A percentile compares a stretch with the other conserved stretches of the same genome.
Evolutionary conservation across 2,888 invertebrate genomes (phyloP).

Genomic region (Drosophila testacea): DNA sequence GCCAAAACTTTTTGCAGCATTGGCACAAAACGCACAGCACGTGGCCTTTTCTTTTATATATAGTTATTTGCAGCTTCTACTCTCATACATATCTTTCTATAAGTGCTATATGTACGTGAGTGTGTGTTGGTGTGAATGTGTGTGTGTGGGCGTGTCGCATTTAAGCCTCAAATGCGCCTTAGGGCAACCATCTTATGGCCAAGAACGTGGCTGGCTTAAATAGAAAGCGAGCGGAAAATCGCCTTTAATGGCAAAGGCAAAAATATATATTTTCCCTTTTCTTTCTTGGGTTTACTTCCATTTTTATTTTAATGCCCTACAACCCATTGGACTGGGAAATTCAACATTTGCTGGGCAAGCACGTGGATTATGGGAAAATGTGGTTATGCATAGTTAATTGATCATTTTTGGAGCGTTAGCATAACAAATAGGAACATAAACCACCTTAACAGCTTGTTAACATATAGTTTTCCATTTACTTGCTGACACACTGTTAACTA

Average conservation of each 20-base stretch:
- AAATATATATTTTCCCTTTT: constrained; percentile 42
- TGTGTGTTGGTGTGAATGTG: constrained; percentile 27
- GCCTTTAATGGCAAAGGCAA: constrained; percentile 65
- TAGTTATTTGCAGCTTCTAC: constrained; percentile 58
- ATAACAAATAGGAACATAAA: not conserved
- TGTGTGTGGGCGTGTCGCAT: constrained; percentile 70
- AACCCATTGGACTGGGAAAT: constrained; percentile 14
- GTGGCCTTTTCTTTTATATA: constrained; percentile 76
- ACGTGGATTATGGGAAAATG: constrained; percentile 1
- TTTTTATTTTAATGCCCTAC: constrained; percentile 26
- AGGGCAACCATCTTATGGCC: constrained; percentile 68
- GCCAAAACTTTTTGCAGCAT: constrained; percentile 76
- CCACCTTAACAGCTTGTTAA: constrained; percentile 5
- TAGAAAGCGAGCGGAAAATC: constrained; percentile 78
- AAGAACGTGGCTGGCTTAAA: constrained; percentile 72
- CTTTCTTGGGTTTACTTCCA: constrained; percentile 1
- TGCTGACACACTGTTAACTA: not conserved
- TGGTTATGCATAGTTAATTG: constrained; percentile 14
- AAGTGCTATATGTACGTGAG: constrained; percentile 21
- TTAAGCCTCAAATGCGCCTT: constrained; percentile 78
- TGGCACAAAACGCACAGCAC: constrained; percentile 76
- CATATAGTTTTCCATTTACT: not conserved
- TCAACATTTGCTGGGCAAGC: not conserved
- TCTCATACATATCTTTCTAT: constrained; percentile 35
- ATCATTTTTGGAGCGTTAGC: not conserved